Conservation (phyloP, 2,113 vertebrate species). For the Ailuropoda melanoleuca region DNA sequence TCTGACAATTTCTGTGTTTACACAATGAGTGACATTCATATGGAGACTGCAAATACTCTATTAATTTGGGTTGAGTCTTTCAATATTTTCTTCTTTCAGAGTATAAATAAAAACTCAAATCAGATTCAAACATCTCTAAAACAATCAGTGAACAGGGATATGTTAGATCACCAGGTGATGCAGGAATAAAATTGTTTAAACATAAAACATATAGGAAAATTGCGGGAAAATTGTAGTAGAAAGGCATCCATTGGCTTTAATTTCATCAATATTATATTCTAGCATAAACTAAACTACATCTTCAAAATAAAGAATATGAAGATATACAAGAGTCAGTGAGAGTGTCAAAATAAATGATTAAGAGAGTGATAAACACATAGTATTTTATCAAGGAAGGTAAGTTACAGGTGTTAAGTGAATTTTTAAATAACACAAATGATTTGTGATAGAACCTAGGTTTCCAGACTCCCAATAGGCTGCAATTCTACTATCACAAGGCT, state of each 20-base stretch:
- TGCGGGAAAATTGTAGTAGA: neutral
- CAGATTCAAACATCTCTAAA: neutral
- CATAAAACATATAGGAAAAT: neutral
- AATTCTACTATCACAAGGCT: neutral
- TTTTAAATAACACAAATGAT: neutral
- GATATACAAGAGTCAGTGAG: neutral
- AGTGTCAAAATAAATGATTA: neutral
- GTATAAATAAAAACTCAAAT: slow-evolving; percentile 33
- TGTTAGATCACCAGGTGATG: neutral
- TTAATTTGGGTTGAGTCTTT: slow-evolving; percentile 27
- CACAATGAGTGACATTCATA: slow-evolving; percentile 32
- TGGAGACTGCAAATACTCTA: neutral
- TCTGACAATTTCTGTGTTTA: slow-evolving; percentile 70
- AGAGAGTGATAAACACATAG: neutral
- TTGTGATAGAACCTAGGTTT: neutral
- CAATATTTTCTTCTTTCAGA: neutral
- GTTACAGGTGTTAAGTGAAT: neutral
- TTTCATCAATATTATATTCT: neutral
- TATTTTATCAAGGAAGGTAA: neutral
- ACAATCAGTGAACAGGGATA: neutral
- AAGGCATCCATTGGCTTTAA: neutral
- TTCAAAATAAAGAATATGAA: neutral
- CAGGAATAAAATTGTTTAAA: neutral
- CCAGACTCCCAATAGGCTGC: neutral
- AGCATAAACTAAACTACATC: neutral